phyloP scores from a whole-genome alignment of 2,113 vertebrate species.

The Girardinichthys multiradiatus region DNA sequence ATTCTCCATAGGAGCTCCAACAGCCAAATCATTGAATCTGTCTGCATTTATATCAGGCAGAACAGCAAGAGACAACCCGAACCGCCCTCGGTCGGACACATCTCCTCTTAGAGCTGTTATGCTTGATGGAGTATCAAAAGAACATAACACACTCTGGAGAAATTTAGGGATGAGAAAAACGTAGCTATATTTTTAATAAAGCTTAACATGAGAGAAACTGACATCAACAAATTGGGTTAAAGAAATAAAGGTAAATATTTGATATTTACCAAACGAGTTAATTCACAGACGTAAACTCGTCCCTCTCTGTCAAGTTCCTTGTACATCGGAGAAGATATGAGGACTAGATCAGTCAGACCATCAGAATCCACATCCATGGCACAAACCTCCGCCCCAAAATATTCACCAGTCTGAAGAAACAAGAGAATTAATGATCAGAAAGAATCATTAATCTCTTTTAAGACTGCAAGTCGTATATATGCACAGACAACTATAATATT shows the following conservation, averaged over 20 bases:
- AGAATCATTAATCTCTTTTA: too few relatives aligned
- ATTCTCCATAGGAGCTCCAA: slow-evolving; percentile 81
- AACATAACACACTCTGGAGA: slow-evolving; percentile 45
- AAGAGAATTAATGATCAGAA: rapidly evolving
- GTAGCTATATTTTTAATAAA: background rate
- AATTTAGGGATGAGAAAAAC: background rate
- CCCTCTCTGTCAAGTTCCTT: slow-evolving; percentile 77
- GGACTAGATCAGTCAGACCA: slow-evolving; percentile 74
- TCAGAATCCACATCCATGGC: slow-evolving; percentile 76
- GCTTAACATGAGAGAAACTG: background rate
- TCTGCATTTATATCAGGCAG: slow-evolving; percentile 77
- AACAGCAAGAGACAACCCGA: slow-evolving; percentile 75
- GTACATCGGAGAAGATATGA: slow-evolving; percentile 83
- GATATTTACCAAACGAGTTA: slow-evolving; percentile 53
- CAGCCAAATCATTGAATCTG: slow-evolving; percentile 66
- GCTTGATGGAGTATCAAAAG: slow-evolving; percentile 18
- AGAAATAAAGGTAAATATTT: slow-evolving; percentile 28
- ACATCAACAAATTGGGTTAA: slow-evolving; percentile 49
- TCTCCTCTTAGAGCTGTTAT: slow-evolving; percentile 54
- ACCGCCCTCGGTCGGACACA: slow-evolving; percentile 62
- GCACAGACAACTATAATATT: too few relatives aligned
- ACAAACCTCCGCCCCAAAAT: slow-evolving; percentile 86
- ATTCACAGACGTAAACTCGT: slow-evolving; percentile 78
- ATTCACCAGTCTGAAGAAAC: slow-evolving; percentile 81
- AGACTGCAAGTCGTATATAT: too few relatives aligned